These are phyloP conservation scores for Fragum sueziense DNA, from an alignment of 2,888 invertebrate genomes.

Conservation along the genomic window DNA sequence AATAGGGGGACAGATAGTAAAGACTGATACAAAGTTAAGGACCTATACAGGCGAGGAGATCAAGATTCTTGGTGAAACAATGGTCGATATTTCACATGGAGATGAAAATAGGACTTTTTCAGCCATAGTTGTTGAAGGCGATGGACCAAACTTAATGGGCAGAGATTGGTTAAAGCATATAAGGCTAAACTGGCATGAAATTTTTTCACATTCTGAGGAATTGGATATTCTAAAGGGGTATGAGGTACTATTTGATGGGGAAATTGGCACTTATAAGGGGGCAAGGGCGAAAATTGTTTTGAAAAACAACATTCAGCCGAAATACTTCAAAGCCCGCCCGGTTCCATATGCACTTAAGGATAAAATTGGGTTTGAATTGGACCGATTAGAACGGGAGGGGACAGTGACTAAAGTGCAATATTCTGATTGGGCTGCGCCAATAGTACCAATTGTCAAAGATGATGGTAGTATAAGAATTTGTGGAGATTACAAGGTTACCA, in stretches of 20 bases:
- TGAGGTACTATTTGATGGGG: slow-evolving; percentile 3
- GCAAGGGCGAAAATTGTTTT: slow-evolving; percentile 2
- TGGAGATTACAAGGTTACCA: no score
- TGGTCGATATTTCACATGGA: slow-evolving; percentile 14
- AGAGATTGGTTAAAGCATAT: no score
- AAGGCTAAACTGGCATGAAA: slow-evolving; percentile 24
- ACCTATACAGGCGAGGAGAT: slow-evolving; percentile 21
- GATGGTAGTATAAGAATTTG: no score
- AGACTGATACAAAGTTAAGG: slow-evolving; percentile 4
- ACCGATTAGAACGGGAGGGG: slow-evolving; percentile 18
- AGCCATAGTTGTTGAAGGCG: no score
- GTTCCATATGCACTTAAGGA: slow-evolving; percentile 10
- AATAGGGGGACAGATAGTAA: background rate
- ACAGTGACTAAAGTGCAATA: no score
- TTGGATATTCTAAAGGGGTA: background rate
- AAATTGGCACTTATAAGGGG: background rate
- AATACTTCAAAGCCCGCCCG: slow-evolving; percentile 11
- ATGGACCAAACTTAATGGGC: no score
- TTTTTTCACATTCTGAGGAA: slow-evolving; percentile 7
- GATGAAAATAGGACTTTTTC: no score
- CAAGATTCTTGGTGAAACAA: background rate
- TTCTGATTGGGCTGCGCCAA: no score
- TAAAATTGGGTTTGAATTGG: slow-evolving; percentile 1
- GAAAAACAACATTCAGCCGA: background rate
- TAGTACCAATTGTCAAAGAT: no score